Evolutionary conservation across 2,888 invertebrate genomes (phyloP).

Genomic region (Baronia brevicornis): DNA sequence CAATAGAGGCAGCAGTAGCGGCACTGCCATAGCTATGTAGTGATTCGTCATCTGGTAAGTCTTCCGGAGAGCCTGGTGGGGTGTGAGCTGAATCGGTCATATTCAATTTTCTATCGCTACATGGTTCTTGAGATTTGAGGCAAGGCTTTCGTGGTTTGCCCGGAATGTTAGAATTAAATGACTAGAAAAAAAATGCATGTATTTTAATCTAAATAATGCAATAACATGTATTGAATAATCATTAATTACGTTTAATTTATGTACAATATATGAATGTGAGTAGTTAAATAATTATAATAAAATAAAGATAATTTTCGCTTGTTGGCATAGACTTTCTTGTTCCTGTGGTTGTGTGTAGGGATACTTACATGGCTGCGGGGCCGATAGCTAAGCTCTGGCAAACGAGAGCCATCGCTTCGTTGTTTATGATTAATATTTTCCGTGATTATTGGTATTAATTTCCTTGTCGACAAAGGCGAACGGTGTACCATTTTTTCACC

Average conservation of each 20-base stretch:
- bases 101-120: conserved; percentile 49
- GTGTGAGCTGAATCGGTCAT: conserved; percentile 73
- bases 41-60: conserved; percentile 84
- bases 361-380: conserved; percentile 76
- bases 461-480: conserved; percentile 68
- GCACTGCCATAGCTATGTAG: conserved; percentile 86
- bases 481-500: conserved; percentile 77
- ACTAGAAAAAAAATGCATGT: conserved; percentile 42
- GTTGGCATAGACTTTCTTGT: background rate
- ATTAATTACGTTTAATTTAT: too few species aligned
- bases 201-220: background rate
- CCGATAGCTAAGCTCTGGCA: conserved; percentile 65
- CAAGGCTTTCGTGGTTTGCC: conserved; percentile 56
- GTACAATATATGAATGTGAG: too few species aligned
- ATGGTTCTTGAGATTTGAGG: conserved; percentile 50
- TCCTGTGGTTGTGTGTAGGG: conserved; percentile 1
- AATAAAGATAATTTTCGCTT: too few species aligned
- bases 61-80: conserved; percentile 78
- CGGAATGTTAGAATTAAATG: conserved; percentile 56
- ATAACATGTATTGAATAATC: too few species aligned
- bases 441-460: conserved; percentile 77
- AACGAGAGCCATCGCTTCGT: conserved; percentile 62
- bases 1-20: conserved; percentile 86
- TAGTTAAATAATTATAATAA: too few species aligned
- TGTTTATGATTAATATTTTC: conserved; percentile 72